phyloP scores from a whole-genome alignment of 2,113 vertebrate species.

The Scophthalmus maximus region DNA sequence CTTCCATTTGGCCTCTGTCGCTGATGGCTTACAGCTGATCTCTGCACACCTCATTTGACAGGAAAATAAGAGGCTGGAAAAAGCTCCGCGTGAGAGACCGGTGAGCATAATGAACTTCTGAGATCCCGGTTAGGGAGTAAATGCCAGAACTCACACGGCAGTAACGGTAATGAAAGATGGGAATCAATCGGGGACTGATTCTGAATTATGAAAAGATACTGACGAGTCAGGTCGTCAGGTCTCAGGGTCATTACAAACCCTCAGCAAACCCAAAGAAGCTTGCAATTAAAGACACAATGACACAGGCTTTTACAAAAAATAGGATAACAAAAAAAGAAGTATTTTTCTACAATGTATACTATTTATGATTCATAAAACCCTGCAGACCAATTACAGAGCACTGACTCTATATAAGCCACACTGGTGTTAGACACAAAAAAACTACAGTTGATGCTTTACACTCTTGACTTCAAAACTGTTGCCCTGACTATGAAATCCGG shows the following conservation, averaged over 20 bases:
- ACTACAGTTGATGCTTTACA: background rate
- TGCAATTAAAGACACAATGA: too few species aligned
- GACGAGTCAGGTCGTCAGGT: too few species aligned
- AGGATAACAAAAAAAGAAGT: too few species aligned
- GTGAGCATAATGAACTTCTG: constrained; percentile 47
- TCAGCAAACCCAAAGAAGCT: too few species aligned
- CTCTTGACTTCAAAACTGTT: constrained; percentile 1
- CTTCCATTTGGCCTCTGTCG: constrained; percentile 67
- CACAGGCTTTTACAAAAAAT: too few species aligned
- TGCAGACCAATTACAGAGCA: background rate
- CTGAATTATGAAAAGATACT: constrained; percentile 27
- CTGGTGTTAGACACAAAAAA: background rate
- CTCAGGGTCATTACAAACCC: too few species aligned
- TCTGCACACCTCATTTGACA: constrained; percentile 74
- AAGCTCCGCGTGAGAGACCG: constrained; percentile 43
- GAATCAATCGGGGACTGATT: constrained; percentile 41
- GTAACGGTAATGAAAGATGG: constrained; percentile 34
- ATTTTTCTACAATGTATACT: background rate
- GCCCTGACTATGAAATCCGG: background rate
- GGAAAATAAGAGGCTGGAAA: constrained; percentile 53
- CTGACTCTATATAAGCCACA: constrained; percentile 6
- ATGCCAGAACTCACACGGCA: constrained; percentile 49
- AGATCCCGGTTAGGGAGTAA: constrained; percentile 48
- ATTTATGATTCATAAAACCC: background rate
- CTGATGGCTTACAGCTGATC: constrained; percentile 72